phyloP scores from a whole-genome alignment of 2,888 invertebrate genomes.

The Thymelicus lineola region DNA sequence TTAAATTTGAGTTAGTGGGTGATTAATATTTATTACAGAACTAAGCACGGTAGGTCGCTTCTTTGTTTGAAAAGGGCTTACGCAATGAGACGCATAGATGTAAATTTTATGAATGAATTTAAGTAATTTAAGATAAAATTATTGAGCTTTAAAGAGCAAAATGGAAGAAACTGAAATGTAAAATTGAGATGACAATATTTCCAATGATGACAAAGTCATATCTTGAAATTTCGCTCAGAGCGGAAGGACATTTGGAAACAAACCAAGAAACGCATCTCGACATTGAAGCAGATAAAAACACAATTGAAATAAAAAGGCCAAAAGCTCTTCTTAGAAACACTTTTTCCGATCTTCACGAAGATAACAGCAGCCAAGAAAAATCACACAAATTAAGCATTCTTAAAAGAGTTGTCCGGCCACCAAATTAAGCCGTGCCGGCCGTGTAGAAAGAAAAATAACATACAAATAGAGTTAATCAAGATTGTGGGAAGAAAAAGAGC shows the following conservation, averaged over 20 bases:
- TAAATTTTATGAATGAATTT: slow-evolving; percentile 60
- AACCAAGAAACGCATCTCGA: slow-evolving; percentile 35
- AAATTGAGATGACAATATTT: slow-evolving; percentile 4
- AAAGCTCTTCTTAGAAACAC: slow-evolving; percentile 37
- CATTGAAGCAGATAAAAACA: slow-evolving; percentile 32
- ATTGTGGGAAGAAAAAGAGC: slow-evolving; percentile 78
- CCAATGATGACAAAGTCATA: slow-evolving; percentile 16
- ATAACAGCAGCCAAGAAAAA: slow-evolving; percentile 41
- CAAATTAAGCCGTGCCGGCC: slow-evolving; percentile 72
- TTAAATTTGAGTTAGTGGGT: slow-evolving; percentile 73
- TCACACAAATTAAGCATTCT: slow-evolving; percentile 42
- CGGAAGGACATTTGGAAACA: slow-evolving; percentile 34
- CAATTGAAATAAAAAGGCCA: slow-evolving; percentile 33
- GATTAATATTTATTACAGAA: slow-evolving; percentile 78
- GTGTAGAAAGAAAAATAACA: slow-evolving; percentile 71
- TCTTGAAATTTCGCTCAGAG: slow-evolving; percentile 21
- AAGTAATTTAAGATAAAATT: slow-evolving; percentile 41
- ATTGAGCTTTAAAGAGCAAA: neutral
- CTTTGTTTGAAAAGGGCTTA: slow-evolving; percentile 48
- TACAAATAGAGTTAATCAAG: slow-evolving; percentile 80
- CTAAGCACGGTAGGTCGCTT: slow-evolving; percentile 51
- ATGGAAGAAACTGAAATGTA: neutral
- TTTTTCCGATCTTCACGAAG: slow-evolving; percentile 35
- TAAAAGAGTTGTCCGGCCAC: slow-evolving; percentile 75
- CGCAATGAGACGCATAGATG: slow-evolving; percentile 50